Base-by-base conservation (phyloP, 2,888 invertebrate species). In the Hybos culiciformis region DNA sequence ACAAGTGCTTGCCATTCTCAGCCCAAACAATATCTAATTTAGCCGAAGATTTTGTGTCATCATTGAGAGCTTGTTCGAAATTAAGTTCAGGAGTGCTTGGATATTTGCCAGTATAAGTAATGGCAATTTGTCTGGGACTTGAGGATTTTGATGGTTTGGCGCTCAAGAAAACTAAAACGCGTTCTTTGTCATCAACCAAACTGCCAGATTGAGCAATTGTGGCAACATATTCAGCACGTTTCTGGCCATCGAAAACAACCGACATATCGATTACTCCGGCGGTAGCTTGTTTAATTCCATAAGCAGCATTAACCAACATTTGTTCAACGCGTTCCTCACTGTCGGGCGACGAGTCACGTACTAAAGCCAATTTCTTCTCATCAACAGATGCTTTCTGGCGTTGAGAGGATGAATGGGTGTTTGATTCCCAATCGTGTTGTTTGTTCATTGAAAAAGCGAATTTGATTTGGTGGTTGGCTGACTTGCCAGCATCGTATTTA, bases 141-240 rank as follows among this genome's bases (percentile, higher is more conserved):
- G 36, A 21, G 7, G 19, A 12, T 36, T 19, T 20, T 14, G 20
- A n/a, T 36, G 36, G 36, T 31, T 50, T 49, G 2, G 44, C 45
- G 31, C 47, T 47, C 50, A 66, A 68, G 55, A 70, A 74, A 26
- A 73, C 41, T 12, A 74, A 60, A 26, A 66, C 57, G 41, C 74
- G 73, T 12, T 70, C 61, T 54, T 73, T 76, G 6, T 69, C 61
- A 52, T 77, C 73, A 3, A 73, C 70, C 4, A 68, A 65, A 54
- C 78, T 79, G n/a, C 59, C 56, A 20, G 71, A 74, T 18, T 67
- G 52, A n/a, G 75, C 77, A 12, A 69, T 60, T 6, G 77, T 77
- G 3, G 72, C 51, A 1, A 67, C 60, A 50, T 73, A 73, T 47
- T 72, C 75, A 23, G 72, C 69, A 47, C 78, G 71, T 47, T 70